These are phyloP conservation scores for Lasiurus cinereus DNA, from an alignment of 2,113 vertebrate genomes.

Conservation along the genomic window DNA sequence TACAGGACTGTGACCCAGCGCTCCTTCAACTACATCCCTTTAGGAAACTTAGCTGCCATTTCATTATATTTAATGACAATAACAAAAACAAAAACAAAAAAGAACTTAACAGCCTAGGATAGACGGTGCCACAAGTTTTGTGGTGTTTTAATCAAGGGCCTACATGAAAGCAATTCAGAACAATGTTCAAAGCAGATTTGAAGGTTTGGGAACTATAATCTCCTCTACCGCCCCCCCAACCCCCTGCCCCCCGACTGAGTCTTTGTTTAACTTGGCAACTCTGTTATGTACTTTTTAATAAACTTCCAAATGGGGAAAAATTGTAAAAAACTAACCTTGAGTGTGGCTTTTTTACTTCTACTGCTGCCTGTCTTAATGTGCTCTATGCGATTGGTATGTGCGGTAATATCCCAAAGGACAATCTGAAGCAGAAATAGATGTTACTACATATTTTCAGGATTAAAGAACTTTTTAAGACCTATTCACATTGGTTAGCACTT, in stretches of 20 bases:
- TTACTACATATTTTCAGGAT: background rate
- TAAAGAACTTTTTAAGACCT: background rate
- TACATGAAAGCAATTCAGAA: background rate
- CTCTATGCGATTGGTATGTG: slow-evolving; percentile 87
- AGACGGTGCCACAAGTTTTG: background rate
- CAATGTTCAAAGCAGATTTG: background rate
- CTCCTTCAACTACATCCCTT: background rate
- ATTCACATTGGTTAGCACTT: background rate
- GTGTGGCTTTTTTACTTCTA: slow-evolving; percentile 71
- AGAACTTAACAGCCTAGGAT: background rate
- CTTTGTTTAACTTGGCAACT: background rate
- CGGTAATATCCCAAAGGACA: slow-evolving; percentile 94
- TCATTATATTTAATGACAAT: slow-evolving; percentile 17
- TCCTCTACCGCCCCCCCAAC: too few species aligned
- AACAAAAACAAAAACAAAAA: background rate
- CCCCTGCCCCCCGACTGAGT: background rate
- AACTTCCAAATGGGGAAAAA: background rate
- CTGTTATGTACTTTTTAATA: background rate
- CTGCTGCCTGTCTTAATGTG: slow-evolving; percentile 75
- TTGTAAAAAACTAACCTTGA: slow-evolving; percentile 74
- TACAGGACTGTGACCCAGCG: background rate
- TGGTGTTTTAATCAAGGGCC: background rate
- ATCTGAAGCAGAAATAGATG: slow-evolving; percentile 86
- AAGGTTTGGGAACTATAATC: background rate
- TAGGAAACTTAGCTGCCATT: background rate